Conservation (phyloP, 1,140 invertebrate genomes). For the Sipha flava region DNA sequence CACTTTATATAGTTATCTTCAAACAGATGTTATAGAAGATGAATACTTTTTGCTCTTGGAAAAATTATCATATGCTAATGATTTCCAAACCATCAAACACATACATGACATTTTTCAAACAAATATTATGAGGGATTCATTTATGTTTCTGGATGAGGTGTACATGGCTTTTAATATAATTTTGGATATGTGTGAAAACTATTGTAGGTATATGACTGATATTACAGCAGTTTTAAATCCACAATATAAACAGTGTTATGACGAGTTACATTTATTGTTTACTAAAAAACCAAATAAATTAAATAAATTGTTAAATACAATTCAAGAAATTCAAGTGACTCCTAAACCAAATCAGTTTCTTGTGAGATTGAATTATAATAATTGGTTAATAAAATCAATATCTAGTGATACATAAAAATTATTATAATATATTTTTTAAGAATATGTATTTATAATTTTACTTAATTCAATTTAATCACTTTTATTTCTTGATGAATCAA, state of each 20-base stretch:
- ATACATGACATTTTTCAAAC: constrained; percentile 14
- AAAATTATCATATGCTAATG: background rate
- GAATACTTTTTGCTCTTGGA: constrained; percentile 15
- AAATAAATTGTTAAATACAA: background rate
- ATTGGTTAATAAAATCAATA: background rate
- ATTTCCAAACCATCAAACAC: constrained; percentile 11
- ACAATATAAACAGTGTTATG: constrained; percentile 1
- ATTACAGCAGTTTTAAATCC: background rate
- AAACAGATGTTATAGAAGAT: constrained; percentile 8
- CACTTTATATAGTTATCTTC: constrained; percentile 4
- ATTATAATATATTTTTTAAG: too few species aligned
- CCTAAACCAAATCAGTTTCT: constrained; percentile 23
- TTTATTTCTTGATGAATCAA: too few species aligned
- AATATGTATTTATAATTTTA: background rate
- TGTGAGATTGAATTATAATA: background rate
- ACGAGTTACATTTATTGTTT: constrained; percentile 14
- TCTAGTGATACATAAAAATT: background rate
- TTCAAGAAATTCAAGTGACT: background rate
- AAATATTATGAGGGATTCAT: constrained; percentile 26
- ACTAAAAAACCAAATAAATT: background rate
- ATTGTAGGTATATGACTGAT: constrained; percentile 1
- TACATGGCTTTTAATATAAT: constrained; percentile 1
- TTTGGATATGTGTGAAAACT: constrained; percentile 20
- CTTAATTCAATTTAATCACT: too few species aligned
- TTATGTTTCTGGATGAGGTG: constrained; percentile 14